A percentile compares a stretch with the other conserved stretches of the same genome.
Evolutionary conservation across 2,113 vertebrate species (phyloP).

Genomic region (Jacana jacana): DNA sequence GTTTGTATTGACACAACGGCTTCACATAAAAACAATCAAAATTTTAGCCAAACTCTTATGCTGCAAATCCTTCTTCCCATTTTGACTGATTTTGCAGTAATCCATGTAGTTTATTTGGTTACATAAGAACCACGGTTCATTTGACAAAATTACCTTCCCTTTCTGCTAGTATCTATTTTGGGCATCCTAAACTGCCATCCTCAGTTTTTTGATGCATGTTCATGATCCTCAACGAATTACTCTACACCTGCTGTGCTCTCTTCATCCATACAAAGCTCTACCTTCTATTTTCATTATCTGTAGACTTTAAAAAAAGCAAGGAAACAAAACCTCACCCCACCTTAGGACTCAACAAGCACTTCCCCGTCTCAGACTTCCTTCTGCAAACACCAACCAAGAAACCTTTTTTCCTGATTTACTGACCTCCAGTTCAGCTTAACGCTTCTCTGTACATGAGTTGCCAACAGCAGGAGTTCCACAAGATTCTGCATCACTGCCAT

Average conservation of each 20-base stretch:
- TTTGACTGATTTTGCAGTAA: not conserved
- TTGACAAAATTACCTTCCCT: not conserved
- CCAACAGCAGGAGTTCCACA: not conserved
- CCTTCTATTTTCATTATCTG: not conserved
- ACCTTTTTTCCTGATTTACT: not conserved
- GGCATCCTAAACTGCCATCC: not conserved
- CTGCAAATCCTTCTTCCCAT: not conserved
- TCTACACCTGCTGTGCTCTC: not conserved
- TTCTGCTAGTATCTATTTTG: not conserved
- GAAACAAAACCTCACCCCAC: not conserved
- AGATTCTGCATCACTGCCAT: not conserved
- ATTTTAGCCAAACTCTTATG: not conserved
- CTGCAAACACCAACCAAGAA: not conserved
- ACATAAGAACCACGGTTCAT: not conserved
- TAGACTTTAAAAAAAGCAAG: not conserved
- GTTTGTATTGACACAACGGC: not conserved
- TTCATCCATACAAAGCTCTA: not conserved
- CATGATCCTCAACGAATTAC: fast-evolving
- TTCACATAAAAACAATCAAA: not conserved
- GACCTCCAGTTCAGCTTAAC: not conserved
- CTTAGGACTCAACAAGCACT: not conserved
- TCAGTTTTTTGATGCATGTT: not conserved
- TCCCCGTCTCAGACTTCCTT: not conserved
- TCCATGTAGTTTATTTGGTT: not conserved
- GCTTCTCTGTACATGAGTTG: not conserved